Evolutionary conservation across 2,888 invertebrate genomes (phyloP), one percentile per base, ranked within the genome.

Genomic region (Lasioglossum zephyrum): DNA sequence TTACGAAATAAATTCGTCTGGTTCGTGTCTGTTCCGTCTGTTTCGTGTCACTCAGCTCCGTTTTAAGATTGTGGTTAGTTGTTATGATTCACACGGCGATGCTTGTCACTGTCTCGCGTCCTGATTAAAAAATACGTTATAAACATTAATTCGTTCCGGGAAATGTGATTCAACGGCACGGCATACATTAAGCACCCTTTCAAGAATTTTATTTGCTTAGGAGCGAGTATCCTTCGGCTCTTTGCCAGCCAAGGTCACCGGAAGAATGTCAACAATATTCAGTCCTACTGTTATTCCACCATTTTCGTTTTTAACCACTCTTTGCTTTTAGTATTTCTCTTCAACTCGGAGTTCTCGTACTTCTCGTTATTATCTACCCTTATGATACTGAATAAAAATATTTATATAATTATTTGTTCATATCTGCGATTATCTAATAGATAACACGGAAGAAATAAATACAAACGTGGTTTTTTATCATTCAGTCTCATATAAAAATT

Each of bases 251-350:
- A 73, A 79, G 76, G 60, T 66, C 49, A n/a, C 0, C 72, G 18
- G 22, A 44, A 69, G 9, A 22, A 82, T 73, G 73, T 82, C 79
- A 79, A 82, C 66, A 76, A 16, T 36, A 47, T 26, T 31, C 57
- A 22, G 31, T 74, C 13, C n/a, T 60, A 26, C 63, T 8, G 22
- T 49, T 18, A 22, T 36, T 22, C 53, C 36, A 39, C 22, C 11
- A 44, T 31, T 63, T 63, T 16, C 31, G 16, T 26, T 26, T 26
- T 26, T 13, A 26, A 26, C 26, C n/a, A 31, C 31, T 4, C 9
- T 60, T 66, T 31, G 63, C 31, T 16, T 8, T 0, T 31, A 16
- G 6, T 13, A 66, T 36, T 47, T 66, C 0, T 22, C 18, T 49
- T 18, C 6, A 49, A 49, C 6, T 49, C 49, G 18, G 2, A 49